Conservation (phyloP, 2,113 vertebrate genomes). For the Prunella himalayana region DNA sequence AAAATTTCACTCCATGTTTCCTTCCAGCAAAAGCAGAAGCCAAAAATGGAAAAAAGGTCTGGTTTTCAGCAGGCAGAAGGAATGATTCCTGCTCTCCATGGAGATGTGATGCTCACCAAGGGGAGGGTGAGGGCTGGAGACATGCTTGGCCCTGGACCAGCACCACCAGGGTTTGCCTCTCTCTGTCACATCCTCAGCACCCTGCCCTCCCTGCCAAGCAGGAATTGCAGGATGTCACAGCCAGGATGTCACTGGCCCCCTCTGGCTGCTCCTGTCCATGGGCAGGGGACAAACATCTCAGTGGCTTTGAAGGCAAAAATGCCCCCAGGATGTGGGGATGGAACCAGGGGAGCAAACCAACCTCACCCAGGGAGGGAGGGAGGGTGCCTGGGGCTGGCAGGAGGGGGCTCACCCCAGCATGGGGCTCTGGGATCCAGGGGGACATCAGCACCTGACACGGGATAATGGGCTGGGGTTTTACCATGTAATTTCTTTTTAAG, state of each 20-base stretch:
- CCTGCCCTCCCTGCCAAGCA: not conserved
- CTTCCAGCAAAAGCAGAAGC: not conserved
- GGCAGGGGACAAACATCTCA: accelerated
- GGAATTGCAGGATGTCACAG: not conserved
- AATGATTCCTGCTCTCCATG: not conserved
- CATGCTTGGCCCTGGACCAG: not conserved
- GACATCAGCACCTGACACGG: accelerated
- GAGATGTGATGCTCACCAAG: not conserved
- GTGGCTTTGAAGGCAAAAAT: not conserved
- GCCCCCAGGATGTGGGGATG: not conserved
- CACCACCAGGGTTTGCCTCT: not conserved
- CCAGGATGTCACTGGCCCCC: not conserved
- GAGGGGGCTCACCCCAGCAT: not conserved
- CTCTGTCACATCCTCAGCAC: not conserved
- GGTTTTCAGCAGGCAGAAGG: not conserved
- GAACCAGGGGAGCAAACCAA: accelerated
- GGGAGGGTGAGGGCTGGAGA: not conserved
- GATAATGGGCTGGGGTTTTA: accelerated
- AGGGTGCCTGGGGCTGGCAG: not conserved
- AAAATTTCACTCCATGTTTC: not conserved
- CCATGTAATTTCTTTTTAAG: accelerated
- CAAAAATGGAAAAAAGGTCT: not conserved
- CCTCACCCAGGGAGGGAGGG: accelerated
- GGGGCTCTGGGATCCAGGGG: not conserved
- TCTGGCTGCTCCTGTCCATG: accelerated